phyloP scores from a whole-genome alignment of 2,888 invertebrate genomes.

The Aelia acuminata region DNA sequence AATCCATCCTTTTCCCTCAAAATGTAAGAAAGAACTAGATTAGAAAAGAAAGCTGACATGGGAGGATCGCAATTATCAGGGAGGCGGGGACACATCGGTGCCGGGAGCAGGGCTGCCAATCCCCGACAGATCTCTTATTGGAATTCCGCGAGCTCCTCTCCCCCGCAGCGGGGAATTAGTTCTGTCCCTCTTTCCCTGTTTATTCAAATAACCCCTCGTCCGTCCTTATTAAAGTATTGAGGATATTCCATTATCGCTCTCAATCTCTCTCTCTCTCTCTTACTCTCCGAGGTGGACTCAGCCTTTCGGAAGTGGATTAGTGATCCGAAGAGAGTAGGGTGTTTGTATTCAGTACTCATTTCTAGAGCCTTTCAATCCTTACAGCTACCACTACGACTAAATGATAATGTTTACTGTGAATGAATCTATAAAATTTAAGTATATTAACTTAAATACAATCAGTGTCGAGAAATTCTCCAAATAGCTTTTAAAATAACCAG shows the following conservation, averaged over 20 bases:
- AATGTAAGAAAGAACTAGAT: neutral
- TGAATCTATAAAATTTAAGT: neutral
- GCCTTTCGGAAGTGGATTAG: neutral
- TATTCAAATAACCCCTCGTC: constrained; percentile 53
- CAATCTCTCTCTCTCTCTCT: too few relatives aligned
- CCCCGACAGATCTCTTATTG: constrained; percentile 57
- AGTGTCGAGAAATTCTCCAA: neutral
- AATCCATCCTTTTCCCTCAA: too few relatives aligned
- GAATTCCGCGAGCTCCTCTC: constrained; percentile 47
- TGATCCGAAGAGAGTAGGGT: neutral
- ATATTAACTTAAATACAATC: neutral
- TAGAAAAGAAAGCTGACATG: constrained; percentile 26
- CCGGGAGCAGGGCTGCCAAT: constrained; percentile 51
- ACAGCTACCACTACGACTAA: neutral
- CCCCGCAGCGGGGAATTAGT: constrained; percentile 52
- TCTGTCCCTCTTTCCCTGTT: constrained; percentile 52
- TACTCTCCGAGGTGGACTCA: neutral
- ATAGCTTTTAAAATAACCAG: neutral
- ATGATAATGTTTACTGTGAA: neutral
- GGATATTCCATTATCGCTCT: constrained; percentile 58
- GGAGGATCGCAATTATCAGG: constrained; percentile 11
- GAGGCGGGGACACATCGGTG: constrained; percentile 35
- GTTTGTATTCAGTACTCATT: neutral
- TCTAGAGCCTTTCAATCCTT: neutral
- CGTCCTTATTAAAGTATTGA: constrained; percentile 58